phyloP scores from a whole-genome alignment of 30 jellyfish, hydroid and myxozoan genomes.

The Aurelia aurita region DNA sequence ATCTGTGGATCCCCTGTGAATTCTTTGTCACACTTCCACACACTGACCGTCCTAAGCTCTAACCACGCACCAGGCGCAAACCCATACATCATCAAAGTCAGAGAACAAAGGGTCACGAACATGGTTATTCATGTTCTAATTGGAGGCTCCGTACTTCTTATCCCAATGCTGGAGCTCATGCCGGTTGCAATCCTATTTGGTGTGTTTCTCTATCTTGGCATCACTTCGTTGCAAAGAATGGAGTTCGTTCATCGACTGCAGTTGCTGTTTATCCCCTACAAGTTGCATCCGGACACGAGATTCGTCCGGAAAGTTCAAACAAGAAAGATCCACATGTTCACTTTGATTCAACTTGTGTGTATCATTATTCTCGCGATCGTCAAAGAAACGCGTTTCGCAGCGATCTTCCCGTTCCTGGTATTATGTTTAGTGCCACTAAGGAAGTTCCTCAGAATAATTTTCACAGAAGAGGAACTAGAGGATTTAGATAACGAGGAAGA shows the following conservation, averaged over 20 bases:
- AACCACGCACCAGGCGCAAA: slow-evolving; percentile 88
- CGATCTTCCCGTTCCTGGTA: slow-evolving; percentile 83
- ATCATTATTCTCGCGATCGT: slow-evolving; percentile 57
- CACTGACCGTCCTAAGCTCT: slow-evolving; percentile 73
- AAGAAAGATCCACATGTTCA: slow-evolving; percentile 73
- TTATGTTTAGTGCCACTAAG: slow-evolving; percentile 81
- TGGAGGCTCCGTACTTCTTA: slow-evolving; percentile 73
- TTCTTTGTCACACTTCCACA: slow-evolving; percentile 80
- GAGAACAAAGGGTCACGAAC: slow-evolving; percentile 88
- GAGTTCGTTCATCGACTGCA: slow-evolving; percentile 71
- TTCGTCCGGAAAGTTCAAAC: slow-evolving; percentile 77
- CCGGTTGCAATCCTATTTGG: slow-evolving; percentile 87
- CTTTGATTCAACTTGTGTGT: slow-evolving; percentile 74
- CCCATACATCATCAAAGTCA: slow-evolving; percentile 75
- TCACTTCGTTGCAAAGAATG: slow-evolving; percentile 74
- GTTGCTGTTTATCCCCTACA: slow-evolving; percentile 77
- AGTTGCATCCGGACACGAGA: slow-evolving; percentile 81
- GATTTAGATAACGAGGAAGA: slow-evolving; percentile 63
- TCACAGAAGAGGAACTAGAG: slow-evolving; percentile 87
- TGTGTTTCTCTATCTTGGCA: slow-evolving; percentile 85
- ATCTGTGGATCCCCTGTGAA: slow-evolving; percentile 94
- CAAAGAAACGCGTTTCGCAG: slow-evolving; percentile 77
- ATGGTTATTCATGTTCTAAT: slow-evolving; percentile 79
- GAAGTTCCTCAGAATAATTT: slow-evolving; percentile 23
- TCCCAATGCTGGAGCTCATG: slow-evolving; percentile 79